Evolutionary conservation across 2,888 invertebrate genomes (phyloP).

Genomic region (Adineta ricciae): DNA sequence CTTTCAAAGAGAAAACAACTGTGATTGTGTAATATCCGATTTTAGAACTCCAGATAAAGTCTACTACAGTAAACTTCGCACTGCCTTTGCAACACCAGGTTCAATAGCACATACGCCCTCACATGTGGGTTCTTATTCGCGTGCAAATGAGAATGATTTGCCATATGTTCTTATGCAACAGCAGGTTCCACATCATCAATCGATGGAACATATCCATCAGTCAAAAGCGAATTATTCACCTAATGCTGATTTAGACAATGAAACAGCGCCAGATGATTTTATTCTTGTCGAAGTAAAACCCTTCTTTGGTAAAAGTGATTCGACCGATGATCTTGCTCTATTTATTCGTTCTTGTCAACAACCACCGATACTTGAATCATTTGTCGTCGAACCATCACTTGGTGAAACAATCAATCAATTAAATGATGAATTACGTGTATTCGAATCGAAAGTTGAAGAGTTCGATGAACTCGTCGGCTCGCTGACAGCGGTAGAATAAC

Average conservation of each 20-base stretch:
- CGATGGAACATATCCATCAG: background rate
- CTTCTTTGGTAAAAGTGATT: conserved; percentile 36
- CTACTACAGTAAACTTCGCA: conserved; percentile 27
- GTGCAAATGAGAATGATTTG: conserved; percentile 20
- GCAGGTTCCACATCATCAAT: background rate
- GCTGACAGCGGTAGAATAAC: conserved; percentile 43
- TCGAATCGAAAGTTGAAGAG: conserved; percentile 64
- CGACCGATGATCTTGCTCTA: conserved; percentile 63
- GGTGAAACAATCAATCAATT: conserved; percentile 56
- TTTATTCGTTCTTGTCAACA: conserved; percentile 71
- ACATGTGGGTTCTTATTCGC: conserved; percentile 1
- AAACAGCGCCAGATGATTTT: conserved; percentile 56
- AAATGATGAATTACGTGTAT: conserved; percentile 63
- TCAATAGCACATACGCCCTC: background rate
- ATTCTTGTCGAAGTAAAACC: conserved; percentile 60
- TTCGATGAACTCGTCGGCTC: conserved; percentile 67
- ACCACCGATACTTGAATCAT: conserved; percentile 58
- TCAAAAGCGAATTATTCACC: background rate
- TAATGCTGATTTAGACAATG: background rate
- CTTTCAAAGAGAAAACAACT: background rate
- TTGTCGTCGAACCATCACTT: conserved; percentile 43
- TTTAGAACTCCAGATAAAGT: conserved; percentile 32
- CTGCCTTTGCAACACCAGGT: conserved; percentile 26
- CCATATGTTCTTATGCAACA: background rate
- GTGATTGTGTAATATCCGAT: background rate